phyloP scores from a whole-genome alignment of 2,888 invertebrate species.

The Nemotelus pantherinus region DNA sequence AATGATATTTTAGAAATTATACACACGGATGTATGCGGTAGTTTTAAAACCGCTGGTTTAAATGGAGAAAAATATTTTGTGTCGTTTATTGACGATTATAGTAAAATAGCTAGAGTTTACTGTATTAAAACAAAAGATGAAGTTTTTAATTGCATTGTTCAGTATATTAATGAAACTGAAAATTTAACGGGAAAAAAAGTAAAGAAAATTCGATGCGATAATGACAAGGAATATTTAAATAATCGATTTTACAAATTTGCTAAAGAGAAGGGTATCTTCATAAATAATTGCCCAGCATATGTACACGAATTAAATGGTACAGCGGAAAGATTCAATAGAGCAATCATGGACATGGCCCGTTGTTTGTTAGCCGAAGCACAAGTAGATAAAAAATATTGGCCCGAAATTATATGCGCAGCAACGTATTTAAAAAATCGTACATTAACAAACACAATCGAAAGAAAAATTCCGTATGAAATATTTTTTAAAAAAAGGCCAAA shows the following conservation, averaged over 20 bases:
- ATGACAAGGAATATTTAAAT: slow-evolving; percentile 50
- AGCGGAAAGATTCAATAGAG: slow-evolving; percentile 52
- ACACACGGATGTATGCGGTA: too few relatives aligned
- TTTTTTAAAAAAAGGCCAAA: too few relatives aligned
- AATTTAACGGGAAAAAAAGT: too few relatives aligned
- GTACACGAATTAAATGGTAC: slow-evolving; percentile 53
- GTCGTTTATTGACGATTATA: too few relatives aligned
- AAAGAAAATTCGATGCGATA: slow-evolving; percentile 51
- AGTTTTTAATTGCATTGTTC: slow-evolving; percentile 50
- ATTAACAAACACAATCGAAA: too few relatives aligned
- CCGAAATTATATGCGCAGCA: too few relatives aligned
- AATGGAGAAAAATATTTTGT: too few relatives aligned
- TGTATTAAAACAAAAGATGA: slow-evolving; percentile 49
- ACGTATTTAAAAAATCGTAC: too few relatives aligned
- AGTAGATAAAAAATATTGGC: too few relatives aligned
- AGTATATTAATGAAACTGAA: slow-evolving; percentile 51
- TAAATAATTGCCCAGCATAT: slow-evolving; percentile 52
- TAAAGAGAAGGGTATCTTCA: slow-evolving; percentile 51
- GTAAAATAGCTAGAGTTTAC: slow-evolving; percentile 49
- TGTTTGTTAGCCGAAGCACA: slow-evolving; percentile 53
- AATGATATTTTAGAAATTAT: too few relatives aligned
- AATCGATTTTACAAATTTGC: slow-evolving; percentile 49
- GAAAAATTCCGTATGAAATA: too few relatives aligned
- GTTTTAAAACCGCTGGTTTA: too few relatives aligned
- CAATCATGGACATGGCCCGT: slow-evolving; percentile 51